phyloP scores from a whole-genome alignment of 2,888 invertebrate species.

The Biston betularia region DNA sequence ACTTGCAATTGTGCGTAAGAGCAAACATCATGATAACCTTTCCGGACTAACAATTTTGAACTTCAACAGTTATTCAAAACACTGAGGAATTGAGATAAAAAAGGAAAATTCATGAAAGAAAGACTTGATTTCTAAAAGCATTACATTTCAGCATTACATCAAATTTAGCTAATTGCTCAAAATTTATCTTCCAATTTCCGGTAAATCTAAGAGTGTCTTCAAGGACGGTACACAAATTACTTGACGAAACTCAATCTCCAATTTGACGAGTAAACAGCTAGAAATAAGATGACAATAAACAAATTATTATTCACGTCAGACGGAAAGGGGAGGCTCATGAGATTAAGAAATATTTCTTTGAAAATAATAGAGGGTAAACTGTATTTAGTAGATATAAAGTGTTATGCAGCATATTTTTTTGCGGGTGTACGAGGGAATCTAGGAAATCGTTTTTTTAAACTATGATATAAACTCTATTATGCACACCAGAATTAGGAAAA shows the following conservation, averaged over 20 bases:
- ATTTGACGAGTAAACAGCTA: conserved; percentile 57
- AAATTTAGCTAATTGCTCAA: conserved; percentile 35
- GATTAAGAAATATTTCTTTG: conserved; percentile 60
- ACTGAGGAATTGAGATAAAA: not conserved
- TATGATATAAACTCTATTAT: too few species aligned
- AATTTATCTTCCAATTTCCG: conserved; percentile 38
- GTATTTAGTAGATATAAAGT: conserved; percentile 31
- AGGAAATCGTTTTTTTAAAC: too few species aligned
- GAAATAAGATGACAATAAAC: conserved; percentile 70
- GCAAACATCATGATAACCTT: too few species aligned
- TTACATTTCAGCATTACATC: conserved; percentile 20
- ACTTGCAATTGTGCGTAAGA: too few species aligned
- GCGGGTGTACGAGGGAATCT: not conserved
- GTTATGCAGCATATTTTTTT: not conserved
- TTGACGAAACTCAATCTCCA: conserved; percentile 55
- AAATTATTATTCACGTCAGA: conserved; percentile 71
- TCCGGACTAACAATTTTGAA: too few species aligned
- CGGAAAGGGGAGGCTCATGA: conserved; percentile 53
- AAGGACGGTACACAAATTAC: conserved; percentile 58
- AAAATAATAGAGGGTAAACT: conserved; percentile 51
- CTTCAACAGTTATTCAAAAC: too few species aligned
- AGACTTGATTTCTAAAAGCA: not conserved
- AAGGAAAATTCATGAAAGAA: not conserved
- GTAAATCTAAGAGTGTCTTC: conserved; percentile 26
- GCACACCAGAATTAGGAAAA: too few species aligned